Percentiles rank a stretch among this genome's conserved stretches.
These are phyloP conservation scores for Melikaiella ostensackeni DNA, from an alignment of 2,888 invertebrate species.

Conservation along the genomic window DNA sequence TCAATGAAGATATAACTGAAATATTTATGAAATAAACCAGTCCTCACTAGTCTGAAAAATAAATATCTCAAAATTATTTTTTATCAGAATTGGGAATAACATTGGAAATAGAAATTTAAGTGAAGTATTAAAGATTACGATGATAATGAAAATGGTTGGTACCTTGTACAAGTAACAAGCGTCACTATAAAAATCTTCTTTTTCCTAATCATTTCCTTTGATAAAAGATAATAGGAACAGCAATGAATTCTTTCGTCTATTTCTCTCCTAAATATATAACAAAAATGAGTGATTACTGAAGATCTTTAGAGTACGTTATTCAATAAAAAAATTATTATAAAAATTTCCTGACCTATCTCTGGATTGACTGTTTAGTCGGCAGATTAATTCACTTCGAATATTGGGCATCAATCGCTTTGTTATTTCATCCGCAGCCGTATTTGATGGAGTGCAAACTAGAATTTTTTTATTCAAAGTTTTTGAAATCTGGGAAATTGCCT, in stretches of 20 bases:
- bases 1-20: conserved; percentile 87
- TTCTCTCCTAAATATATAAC: conserved; percentile 50
- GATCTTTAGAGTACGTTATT: too few species aligned
- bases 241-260: conserved; percentile 58
- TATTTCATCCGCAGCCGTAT: conserved; percentile 86
- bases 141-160: too few species aligned
- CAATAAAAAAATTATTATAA: background rate
- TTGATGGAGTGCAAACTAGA: conserved; percentile 84
- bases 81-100: background rate
- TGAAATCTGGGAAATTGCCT: conserved; percentile 48
- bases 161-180: conserved; percentile 77
- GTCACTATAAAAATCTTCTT: conserved; percentile 84
- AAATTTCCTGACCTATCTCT: conserved; percentile 56
- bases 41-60: conserved; percentile 49
- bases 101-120: conserved; percentile 65
- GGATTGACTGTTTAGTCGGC: conserved; percentile 56
- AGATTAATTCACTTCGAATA: conserved; percentile 55
- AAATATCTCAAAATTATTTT: background rate
- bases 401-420: conserved; percentile 77
- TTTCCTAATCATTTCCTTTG: conserved; percentile 77
- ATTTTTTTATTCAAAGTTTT: conserved; percentile 75
- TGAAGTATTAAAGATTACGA: too few species aligned
- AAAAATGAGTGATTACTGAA: too few species aligned
- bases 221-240: conserved; percentile 77
- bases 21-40: conserved; percentile 66